Conservation (phyloP, 2,888 invertebrate species). For the Spilosoma lubricipeda region DNA sequence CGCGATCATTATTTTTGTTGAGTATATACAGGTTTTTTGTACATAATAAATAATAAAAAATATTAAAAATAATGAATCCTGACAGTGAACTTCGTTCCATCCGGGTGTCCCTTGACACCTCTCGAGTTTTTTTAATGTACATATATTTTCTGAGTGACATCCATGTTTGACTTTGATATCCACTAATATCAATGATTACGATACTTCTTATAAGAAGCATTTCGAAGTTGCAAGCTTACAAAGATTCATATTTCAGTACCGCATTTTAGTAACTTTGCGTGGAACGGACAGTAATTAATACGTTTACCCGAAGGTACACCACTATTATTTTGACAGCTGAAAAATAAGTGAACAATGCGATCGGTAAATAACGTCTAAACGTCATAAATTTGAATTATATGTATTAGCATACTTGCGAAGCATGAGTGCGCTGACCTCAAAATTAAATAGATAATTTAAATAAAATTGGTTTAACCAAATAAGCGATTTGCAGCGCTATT, state of each 20-base stretch:
- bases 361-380: slow-evolving; percentile 23
- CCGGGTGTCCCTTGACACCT: no score
- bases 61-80: no score
- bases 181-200: background rate
- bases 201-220: background rate
- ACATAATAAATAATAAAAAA: no score
- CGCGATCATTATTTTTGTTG: no score
- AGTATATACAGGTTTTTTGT: no score
- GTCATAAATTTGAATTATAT: slow-evolving; percentile 27
- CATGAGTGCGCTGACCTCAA: slow-evolving; percentile 29
- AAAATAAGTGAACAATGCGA: background rate
- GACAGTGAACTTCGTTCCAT: no score
- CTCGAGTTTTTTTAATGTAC: no score
- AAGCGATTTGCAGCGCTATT: slow-evolving; percentile 21
- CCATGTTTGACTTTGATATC: background rate
- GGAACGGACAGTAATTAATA: background rate
- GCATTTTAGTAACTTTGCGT: background rate
- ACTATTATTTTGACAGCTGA: background rate
- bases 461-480: slow-evolving; percentile 7
- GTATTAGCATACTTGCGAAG: slow-evolving; percentile 13
- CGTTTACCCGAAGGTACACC: background rate
- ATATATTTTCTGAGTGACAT: background rate
- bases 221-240: background rate
- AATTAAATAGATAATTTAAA: slow-evolving; percentile 29
- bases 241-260: background rate